Base-by-base conservation (phyloP, 2,797 vertebrate genomes). In the Chaunax sp. region DNA sequence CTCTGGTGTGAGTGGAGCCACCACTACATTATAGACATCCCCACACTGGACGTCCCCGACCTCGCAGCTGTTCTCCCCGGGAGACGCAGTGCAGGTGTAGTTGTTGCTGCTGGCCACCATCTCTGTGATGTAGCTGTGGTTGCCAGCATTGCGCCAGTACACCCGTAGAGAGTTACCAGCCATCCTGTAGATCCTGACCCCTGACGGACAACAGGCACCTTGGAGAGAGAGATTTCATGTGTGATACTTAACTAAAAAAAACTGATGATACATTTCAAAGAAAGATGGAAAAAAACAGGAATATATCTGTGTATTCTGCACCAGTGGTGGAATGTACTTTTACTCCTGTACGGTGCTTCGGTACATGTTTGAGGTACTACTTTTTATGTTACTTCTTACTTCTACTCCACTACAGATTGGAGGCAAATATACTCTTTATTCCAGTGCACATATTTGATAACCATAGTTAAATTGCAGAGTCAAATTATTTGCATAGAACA, bases 171-270 rank as follows among this genome's bases (percentile, higher is more conserved):
- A 90, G 11, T 93, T 95, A 57, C 72, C 89, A n/a, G 86, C 59
- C 46, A 92, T 77, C 64, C 89, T 89, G 19, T 96, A 96, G 5
- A 98, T 89, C 69, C 94, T 94, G 66, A 98, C 93, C 1, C 95
- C 94, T 38, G 93, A 94, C 1, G 97, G 97, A 80, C 97, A 99
- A 76, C 97, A 99, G 57, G 93, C 86, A 86, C 94, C 97, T 99
- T 35, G 0, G 1, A 5, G 13, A 78, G 7, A 26, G 22, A 22
- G 18, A 30, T 30, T 51, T 51, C 15, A 40, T 45, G n/a, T 45
- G 9, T 19, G n/a, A 43, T 9, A 43, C 11, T 37, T 12, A 14
- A 37, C 35, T 12, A 3, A 14, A 37, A 37, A 37, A 37, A 30
- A 30, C 9, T 30, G 5, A 37, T 10, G 35, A 37, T 37, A 1